Base-by-base conservation (phyloP, 2,888 invertebrate genomes). In the Dexiosoma caninum region DNA sequence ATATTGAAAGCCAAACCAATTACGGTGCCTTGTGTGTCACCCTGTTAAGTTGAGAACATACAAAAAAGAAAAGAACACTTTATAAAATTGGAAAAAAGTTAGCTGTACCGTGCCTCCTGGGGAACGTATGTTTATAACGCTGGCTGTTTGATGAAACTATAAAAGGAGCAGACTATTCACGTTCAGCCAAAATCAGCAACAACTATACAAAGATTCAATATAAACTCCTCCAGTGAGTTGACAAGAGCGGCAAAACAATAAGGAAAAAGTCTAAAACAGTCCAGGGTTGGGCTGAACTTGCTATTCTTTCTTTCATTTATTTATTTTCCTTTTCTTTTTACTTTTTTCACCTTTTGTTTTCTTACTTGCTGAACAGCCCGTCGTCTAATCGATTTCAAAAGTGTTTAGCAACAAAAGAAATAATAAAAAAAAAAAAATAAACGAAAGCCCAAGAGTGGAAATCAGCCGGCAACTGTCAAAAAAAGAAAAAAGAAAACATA, bases 11-110 rank as follows among this genome's bases (percentile, higher is more conserved):
- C 16, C 23, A 69, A 69, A 74, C 81, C 77, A 74, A 77, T 81
- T 81, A 77, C 77, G 81, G 81, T 77, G 77, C 72, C 77, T n/a
- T 69, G 77, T 59, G 42, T 81, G 59, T 81, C 81, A 77, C 62
- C 69, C 74, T 23, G 27, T 42, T 64, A 69, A 69, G 44, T 67
- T 59, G 37, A 60, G 57, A 64, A 19, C 16, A 53, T 49, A 60
- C 60, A 66, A 9, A 74, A 42, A 14, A 74, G n/a, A 51, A 9
- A 53, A 35, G n/a, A 16, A 57, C 10, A 19, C 8, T 7, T n/a
- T 16, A 19, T 27, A 64, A 7, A 44, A 66, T 23, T 32, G 12
- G 8, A 42, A 42, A 51, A 75, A 44, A 72, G 49, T 42, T 10
- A 8, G 8, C 42, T 62, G 60, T 10, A 40, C 9, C 59, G 12